phyloP scores from a whole-genome alignment of 2,797 vertebrate species.

The Acanthis flammea region DNA sequence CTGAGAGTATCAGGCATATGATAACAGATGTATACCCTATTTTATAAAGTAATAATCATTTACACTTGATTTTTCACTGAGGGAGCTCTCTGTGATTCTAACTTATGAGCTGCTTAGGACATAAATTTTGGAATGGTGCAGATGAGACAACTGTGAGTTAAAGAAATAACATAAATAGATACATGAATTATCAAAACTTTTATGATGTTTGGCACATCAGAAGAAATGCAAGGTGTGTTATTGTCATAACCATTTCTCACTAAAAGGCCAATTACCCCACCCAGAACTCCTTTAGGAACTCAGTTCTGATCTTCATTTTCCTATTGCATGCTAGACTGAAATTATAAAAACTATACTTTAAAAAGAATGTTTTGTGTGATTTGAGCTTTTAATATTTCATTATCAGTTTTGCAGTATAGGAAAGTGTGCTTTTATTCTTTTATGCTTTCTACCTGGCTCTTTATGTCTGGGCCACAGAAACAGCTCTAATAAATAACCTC shows the following conservation, averaged over 20 bases:
- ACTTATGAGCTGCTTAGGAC: background rate
- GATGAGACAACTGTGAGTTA: background rate
- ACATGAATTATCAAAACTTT: constrained; percentile 9
- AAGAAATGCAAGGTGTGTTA: background rate
- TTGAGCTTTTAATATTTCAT: background rate
- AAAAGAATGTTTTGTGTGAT: background rate
- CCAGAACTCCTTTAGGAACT: background rate
- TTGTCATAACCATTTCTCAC: background rate
- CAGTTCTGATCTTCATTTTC: background rate
- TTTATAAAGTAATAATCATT: background rate
- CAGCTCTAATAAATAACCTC: background rate
- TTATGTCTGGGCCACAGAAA: background rate
- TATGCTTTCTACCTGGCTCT: background rate
- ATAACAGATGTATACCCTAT: background rate
- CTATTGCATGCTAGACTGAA: background rate
- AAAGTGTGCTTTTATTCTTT: background rate
- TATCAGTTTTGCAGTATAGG: background rate
- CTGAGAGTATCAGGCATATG: background rate
- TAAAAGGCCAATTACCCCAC: constrained; percentile 9
- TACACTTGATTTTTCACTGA: background rate
- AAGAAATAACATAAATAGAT: background rate
- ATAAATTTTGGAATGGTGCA: background rate
- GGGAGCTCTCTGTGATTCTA: background rate
- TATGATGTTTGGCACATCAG: background rate
- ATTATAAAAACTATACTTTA: background rate